A percentile compares a stretch with the other conserved stretches of the same genome.
These are phyloP conservation scores for Alethe diademata DNA, from an alignment of 2,113 vertebrate genomes.

Conservation along the genomic window DNA sequence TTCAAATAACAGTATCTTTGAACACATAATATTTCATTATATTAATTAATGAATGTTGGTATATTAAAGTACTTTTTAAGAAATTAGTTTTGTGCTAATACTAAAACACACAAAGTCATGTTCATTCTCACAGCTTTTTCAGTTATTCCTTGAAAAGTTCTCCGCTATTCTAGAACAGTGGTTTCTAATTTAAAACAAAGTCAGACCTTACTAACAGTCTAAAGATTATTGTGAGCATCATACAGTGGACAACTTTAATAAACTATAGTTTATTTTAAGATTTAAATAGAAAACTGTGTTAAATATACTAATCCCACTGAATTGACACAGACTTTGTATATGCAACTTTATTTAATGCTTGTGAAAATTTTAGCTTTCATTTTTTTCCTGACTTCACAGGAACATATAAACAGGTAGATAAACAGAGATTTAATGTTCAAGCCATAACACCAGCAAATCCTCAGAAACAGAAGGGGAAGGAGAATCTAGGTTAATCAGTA, in stretches of 20 bases:
- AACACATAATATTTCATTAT: background rate
- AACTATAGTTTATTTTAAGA: background rate
- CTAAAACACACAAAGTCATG: background rate
- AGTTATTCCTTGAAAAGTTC: background rate
- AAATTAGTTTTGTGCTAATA: background rate
- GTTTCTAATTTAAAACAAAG: background rate
- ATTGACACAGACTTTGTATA: background rate
- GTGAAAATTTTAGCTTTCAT: background rate
- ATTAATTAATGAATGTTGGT: background rate
- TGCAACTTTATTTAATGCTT: background rate
- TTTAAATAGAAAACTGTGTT: background rate
- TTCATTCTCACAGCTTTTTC: background rate
- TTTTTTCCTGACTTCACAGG: background rate
- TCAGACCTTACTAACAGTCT: background rate
- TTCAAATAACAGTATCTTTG: background rate
- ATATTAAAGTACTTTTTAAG: background rate
- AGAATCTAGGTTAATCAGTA: constrained; percentile 31
- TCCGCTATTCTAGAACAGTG: background rate
- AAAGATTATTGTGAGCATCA: background rate
- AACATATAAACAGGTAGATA: background rate
- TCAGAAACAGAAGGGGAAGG: background rate
- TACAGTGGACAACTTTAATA: background rate
- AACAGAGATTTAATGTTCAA: background rate
- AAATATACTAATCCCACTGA: background rate
- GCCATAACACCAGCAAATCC: background rate